Percentiles rank a stretch among this genome's conserved stretches.
These are phyloP conservation scores for Muscidifurax raptorellus DNA, from an alignment of 1,140 invertebrate species.

Conservation along the genomic window DNA sequence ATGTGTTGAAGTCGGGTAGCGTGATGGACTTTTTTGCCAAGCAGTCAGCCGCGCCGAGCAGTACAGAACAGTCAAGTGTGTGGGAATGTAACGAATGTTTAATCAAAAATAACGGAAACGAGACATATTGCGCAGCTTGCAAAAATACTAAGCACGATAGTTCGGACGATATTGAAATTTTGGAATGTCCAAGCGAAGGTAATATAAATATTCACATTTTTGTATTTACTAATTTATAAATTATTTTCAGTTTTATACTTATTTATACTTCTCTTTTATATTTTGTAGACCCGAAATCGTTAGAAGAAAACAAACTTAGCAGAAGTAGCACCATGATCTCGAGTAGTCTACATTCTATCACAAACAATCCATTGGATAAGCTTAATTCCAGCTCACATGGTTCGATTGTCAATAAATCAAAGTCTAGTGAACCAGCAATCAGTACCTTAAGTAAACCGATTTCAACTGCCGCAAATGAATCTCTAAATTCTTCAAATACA, in stretches of 20 bases:
- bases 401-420: neutral
- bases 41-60: conserved; percentile 1
- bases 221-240: neutral
- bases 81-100: conserved; percentile 77
- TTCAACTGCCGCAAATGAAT: neutral
- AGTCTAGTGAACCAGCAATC: neutral
- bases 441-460: neutral
- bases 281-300: neutral
- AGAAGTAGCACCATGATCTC: neutral
- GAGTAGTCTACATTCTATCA: neutral
- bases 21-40: conserved; percentile 64
- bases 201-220: neutral
- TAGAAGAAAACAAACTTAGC: neutral
- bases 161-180: conserved; percentile 25
- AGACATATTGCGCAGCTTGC: conserved; percentile 67
- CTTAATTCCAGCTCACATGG: neutral
- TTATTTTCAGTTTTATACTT: neutral
- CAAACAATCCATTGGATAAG: neutral
- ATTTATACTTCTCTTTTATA: neutral
- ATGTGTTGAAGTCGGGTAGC: conserved; percentile 65
- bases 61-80: conserved; percentile 55
- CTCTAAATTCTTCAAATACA: neutral
- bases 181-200: conserved; percentile 19
- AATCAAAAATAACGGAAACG: conserved; percentile 66
- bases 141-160: conserved; percentile 58